A percentile compares a stretch with the other conserved stretches of the same genome.
Conservation (phyloP, 2,888 invertebrate genomes). For the Eristalinus aeneus region DNA sequence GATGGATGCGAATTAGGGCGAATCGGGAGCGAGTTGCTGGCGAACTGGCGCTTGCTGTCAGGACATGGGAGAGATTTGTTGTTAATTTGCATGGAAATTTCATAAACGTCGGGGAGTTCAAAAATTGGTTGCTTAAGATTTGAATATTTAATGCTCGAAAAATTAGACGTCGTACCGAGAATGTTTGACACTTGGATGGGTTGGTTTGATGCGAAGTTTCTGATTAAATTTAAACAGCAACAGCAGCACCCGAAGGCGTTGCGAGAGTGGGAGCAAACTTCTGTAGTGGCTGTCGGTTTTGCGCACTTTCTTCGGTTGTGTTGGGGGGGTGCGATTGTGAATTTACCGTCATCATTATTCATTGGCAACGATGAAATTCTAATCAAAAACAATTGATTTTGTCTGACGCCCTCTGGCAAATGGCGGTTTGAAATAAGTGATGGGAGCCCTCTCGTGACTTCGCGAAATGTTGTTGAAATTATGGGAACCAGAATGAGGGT, state of each 20-base stretch:
- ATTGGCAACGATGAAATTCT: conserved; percentile 50
- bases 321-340: conserved; percentile 6
- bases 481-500: neutral
- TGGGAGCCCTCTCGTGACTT: neutral
- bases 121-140: conserved; percentile 69
- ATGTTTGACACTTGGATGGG: conserved; percentile 70
- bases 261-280: neutral
- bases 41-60: conserved; percentile 67
- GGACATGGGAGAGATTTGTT: conserved; percentile 68
- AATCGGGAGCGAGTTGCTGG: conserved; percentile 44
- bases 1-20: neutral
- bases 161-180: conserved; percentile 66
- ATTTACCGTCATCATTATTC: conserved; percentile 48
- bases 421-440: neutral
- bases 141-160: conserved; percentile 67
- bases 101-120: conserved; percentile 68
- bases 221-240: conserved; percentile 56
- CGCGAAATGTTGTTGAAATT: neutral
- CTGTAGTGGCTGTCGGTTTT: neutral
- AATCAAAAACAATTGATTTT: conserved; percentile 52
- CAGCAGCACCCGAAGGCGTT: neutral
- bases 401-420: conserved; percentile 10
- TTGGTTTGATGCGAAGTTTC: conserved; percentile 61
- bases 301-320: neutral
- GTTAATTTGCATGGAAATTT: conserved; percentile 71